Base-by-base conservation (phyloP, 1,140 invertebrate species). In the Papilio aristodemus region DNA sequence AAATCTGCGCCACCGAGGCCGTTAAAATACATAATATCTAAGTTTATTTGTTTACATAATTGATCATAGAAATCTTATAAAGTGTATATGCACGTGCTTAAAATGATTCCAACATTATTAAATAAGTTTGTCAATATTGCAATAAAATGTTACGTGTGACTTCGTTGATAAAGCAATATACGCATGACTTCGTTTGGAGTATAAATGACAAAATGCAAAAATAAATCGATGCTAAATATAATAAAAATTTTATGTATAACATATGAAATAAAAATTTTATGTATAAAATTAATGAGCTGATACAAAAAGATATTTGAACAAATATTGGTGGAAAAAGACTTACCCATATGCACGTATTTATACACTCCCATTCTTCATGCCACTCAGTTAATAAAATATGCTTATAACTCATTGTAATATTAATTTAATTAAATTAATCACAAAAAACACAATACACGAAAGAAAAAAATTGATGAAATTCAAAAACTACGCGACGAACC, bases 321-420 rank as follows among this genome's bases (percentile, higher is more conserved):
- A 59, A 54, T 46, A 25, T 54, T 10, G 8, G 11, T 32, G 9
- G 46, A 54, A 11, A 14, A 5, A 14, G 10, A 74, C 89, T 76
- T 78, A 91, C 89, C 89, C 89, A 91, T 74, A 91, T 91, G 71
- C 80, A 81, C 8, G 67, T 66, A 76, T 90, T 84, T 25, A 90
- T 82, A 54, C 82, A 60, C 1, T 85, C 83, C 89, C 89, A 91
- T 22, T 91, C 89, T 75, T 81, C 71, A 71, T 85, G 70, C 82
- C 86, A 90, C 74, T 91, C 87, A 22, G 74, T 60, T 39, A 85
- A 80, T 68, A 91, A 78, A 32, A 78, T 39, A 70, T 76, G 73
- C 74, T 79, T 82, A 46, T 74, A 68, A 64, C 77, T 77, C 80
- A 85, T 85, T n/a, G n/a, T 17, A 11, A 54, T 54, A 9, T 11